Base-by-base conservation (phyloP, 1,140 invertebrate genomes). In the Teleopsis dalmanni region DNA sequence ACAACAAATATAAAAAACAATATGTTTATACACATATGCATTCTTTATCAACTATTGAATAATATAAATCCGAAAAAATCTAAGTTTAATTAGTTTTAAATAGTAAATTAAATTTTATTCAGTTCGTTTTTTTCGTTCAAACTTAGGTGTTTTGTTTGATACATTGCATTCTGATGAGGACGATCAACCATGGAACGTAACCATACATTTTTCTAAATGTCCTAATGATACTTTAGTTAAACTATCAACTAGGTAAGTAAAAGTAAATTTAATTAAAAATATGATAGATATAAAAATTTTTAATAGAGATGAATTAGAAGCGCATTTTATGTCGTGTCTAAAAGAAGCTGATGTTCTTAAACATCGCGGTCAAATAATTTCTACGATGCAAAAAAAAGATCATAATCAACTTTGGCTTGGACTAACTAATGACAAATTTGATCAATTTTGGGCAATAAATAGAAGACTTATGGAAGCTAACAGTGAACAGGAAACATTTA, bases 291-390 rank as follows among this genome's bases (percentile, higher is more conserved):
- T n/a, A n/a, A n/a, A n/a, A n/a, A 37, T 37, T 37, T 14, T 27
- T 19, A 78, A n/a, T 58, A 95, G 90, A 69, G 91, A 97, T 63
- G 78, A 85, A 10, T 82, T 98, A 8, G 92, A 97, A 73, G 83
- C 92, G 4, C 83, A 93, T 69, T 98, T 95, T 68, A 86, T 99
- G 79, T 88, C 92, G 13, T 88, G 87, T 49, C 76, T 99, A 8
- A 99, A 99, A 75, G 95, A 99, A 78, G 95, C 96, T 3, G 95
- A 98, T 77, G 86, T 91, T 4, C 71, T 99, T 1, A 99, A 99
- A 73, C 95, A 98, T 65, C 79, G 88, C 58, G 84, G 88, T 5
- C 85, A 91, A 72, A 81, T 98, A 10, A 87, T 97, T 37, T 91
- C 89, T 25, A 83, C 79, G 52, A 98, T 99, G 95, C 92, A 95